phyloP scores from a whole-genome alignment of 2,113 vertebrate species.

The Eurystomus gularis region DNA sequence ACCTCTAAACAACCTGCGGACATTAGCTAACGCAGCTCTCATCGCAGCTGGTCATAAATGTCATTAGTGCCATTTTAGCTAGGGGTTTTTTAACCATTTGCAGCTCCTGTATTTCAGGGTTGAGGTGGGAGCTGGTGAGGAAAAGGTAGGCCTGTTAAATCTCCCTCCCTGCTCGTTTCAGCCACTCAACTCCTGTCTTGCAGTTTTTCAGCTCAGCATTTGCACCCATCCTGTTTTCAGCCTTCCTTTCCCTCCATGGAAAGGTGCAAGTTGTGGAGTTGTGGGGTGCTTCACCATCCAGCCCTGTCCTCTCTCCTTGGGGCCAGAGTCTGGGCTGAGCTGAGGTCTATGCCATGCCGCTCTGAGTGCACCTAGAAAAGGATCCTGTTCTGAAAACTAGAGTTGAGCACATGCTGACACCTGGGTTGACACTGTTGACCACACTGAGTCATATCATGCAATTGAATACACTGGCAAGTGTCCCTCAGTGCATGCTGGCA shows the following conservation, averaged over 20 bases:
- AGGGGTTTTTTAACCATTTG: not conserved
- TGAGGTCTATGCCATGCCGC: not conserved
- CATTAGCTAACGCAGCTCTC: slow-evolving; percentile 14
- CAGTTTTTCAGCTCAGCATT: not conserved
- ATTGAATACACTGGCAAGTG: not conserved
- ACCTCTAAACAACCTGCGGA: slow-evolving; percentile 47
- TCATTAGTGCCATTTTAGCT: not conserved
- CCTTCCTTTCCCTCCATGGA: not conserved
- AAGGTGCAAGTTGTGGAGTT: not conserved
- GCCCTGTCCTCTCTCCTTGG: accelerated
- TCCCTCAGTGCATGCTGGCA: accelerated
- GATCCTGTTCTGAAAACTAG: not conserved
- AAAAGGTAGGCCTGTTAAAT: not conserved
- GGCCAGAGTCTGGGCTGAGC: not conserved
- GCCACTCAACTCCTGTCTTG: not conserved
- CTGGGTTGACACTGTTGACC: not conserved
- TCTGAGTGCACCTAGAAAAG: not conserved
- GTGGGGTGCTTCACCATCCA: not conserved
- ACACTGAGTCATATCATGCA: accelerated
- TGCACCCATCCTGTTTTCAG: accelerated
- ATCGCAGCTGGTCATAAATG: slow-evolving; percentile 31
- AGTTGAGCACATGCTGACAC: accelerated
- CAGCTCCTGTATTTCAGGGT: not conserved
- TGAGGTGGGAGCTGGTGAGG: not conserved
- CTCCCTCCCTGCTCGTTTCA: not conserved